Evolutionary conservation across 2,113 vertebrate species (phyloP), one percentile per base, ranked within the genome.

Genomic region (Verasper variegatus): DNA sequence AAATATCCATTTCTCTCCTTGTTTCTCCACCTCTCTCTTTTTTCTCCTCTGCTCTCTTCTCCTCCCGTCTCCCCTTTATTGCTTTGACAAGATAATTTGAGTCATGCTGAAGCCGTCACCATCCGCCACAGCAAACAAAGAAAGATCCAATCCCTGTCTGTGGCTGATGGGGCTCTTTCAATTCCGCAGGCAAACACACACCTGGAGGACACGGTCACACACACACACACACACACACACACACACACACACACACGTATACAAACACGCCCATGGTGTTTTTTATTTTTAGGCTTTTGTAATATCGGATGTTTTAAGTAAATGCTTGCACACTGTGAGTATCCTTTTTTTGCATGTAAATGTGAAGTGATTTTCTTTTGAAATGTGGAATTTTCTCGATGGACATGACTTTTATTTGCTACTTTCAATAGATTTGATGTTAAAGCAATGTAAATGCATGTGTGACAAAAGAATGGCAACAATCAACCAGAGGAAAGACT

Each of bases 51-150:
- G 15, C 8, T 8, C 40, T 31, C 59, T 55, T 9, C n/a, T 31
- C 12, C 12, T 15, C 54, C 64, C 5, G 40, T 65, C 71, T 74
- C 71, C 84, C 87, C 82, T 87, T 90, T 90, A 91, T 92, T 90
- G 92, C 85, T 87, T 86, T 94, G 94, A 94, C 93, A 93, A 93
- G 93, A 94, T 94, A 84, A 93, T 95, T 94, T 91, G 88, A 92
- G 92, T 88, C 85, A 83, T 87, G 90, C 88, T 85, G 86, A 90
- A 93, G 90, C 89, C 74, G 76, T 87, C 78, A 72, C 85, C 73
- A 68, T 91, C 86, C 81, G 55, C 85, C 82, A 83, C 80, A 79
- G 88, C 91, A 92, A 91, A 93, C 91, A 94, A 93, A 90, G 83
- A 89, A 60, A 83, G 86, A 89, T 83, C 87, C 92, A 89, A 89